phyloP scores from a whole-genome alignment of 2,113 vertebrate genomes.

The Xenopus laevis region DNA sequence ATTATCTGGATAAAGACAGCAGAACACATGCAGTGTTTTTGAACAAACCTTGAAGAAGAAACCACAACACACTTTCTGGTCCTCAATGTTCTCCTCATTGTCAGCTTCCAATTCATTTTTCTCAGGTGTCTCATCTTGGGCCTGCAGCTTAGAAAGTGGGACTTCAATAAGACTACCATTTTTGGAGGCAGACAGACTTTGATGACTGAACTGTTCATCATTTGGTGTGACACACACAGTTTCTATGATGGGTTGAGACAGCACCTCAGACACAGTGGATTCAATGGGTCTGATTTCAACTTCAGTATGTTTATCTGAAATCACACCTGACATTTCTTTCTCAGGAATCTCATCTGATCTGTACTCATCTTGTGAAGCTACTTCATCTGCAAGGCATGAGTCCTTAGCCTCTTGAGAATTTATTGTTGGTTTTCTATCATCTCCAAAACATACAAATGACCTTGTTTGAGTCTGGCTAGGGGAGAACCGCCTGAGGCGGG shows the following conservation, averaged over 20 bases:
- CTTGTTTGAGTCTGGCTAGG: slow-evolving; percentile 83
- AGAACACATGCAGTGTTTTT: background rate
- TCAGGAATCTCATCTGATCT: slow-evolving; percentile 20
- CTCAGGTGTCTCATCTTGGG: slow-evolving; percentile 71
- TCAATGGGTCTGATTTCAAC: slow-evolving; percentile 67
- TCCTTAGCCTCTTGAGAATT: slow-evolving; percentile 54
- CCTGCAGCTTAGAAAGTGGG: slow-evolving; percentile 81
- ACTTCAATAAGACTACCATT: slow-evolving; percentile 85
- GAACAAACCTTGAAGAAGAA: slow-evolving; percentile 96
- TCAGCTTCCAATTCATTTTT: slow-evolving; percentile 68
- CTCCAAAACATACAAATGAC: slow-evolving; percentile 86
- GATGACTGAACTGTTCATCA: slow-evolving; percentile 68
- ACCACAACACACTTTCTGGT: slow-evolving; percentile 87
- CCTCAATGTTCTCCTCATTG: slow-evolving; percentile 73
- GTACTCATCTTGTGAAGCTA: slow-evolving; percentile 31
- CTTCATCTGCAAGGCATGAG: slow-evolving; percentile 58
- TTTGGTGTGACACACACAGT: slow-evolving; percentile 75
- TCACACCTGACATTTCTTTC: slow-evolving; percentile 32
- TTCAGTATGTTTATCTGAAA: slow-evolving; percentile 50
- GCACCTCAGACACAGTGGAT: slow-evolving; percentile 78
- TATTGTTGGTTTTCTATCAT: slow-evolving; percentile 57
- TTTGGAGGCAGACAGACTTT: slow-evolving; percentile 61
- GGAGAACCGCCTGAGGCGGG: slow-evolving; percentile 85
- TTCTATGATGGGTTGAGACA: slow-evolving; percentile 79
- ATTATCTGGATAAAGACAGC: background rate